Conservation (phyloP, 2,113 vertebrate species). For the Boleophthalmus pectinirostris region DNA sequence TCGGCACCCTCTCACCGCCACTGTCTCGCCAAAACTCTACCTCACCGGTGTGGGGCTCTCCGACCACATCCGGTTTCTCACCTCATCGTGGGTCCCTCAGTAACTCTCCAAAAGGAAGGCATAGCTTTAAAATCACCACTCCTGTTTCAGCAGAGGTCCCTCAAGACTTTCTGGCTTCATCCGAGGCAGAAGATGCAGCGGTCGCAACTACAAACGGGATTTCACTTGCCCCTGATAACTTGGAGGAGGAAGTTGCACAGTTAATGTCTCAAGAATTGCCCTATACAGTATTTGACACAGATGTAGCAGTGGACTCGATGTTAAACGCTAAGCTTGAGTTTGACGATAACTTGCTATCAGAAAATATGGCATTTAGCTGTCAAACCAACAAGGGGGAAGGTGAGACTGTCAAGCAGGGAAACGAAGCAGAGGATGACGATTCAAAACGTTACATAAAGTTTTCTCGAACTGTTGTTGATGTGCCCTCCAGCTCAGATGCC, state of each 20-base stretch:
- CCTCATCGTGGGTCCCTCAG: slow-evolving; percentile 54
- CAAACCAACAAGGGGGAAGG: slow-evolving; percentile 39
- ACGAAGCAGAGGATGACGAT: slow-evolving; percentile 61
- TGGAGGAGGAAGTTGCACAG: slow-evolving; percentile 63
- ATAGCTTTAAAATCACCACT: slow-evolving; percentile 65
- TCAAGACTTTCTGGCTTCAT: slow-evolving; percentile 71
- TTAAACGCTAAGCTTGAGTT: slow-evolving; percentile 84
- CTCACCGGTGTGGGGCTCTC: slow-evolving; percentile 71
- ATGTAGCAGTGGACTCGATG: slow-evolving; percentile 82
- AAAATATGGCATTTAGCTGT: slow-evolving; percentile 75
- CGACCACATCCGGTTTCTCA: slow-evolving; percentile 72
- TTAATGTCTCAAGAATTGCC: slow-evolving; percentile 74
- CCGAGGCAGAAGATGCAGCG: slow-evolving; percentile 71
- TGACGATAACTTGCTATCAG: slow-evolving; percentile 79
- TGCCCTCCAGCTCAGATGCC: slow-evolving; percentile 45
- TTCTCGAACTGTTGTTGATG: slow-evolving; percentile 78
- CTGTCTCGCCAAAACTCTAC: slow-evolving; percentile 52
- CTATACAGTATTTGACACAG: slow-evolving; percentile 71
- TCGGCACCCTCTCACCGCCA: slow-evolving; percentile 62
- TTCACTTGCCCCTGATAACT: slow-evolving; percentile 59
- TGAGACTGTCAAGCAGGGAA: slow-evolving; percentile 32
- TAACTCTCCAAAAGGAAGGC: slow-evolving; percentile 58
- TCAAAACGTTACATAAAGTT: slow-evolving; percentile 71
- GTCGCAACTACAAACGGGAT: slow-evolving; percentile 66
- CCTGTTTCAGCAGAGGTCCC: slow-evolving; percentile 73